Evolutionary conservation across 2,113 vertebrate genomes (phyloP).

Genomic region (Paedocypris sp.): DNA sequence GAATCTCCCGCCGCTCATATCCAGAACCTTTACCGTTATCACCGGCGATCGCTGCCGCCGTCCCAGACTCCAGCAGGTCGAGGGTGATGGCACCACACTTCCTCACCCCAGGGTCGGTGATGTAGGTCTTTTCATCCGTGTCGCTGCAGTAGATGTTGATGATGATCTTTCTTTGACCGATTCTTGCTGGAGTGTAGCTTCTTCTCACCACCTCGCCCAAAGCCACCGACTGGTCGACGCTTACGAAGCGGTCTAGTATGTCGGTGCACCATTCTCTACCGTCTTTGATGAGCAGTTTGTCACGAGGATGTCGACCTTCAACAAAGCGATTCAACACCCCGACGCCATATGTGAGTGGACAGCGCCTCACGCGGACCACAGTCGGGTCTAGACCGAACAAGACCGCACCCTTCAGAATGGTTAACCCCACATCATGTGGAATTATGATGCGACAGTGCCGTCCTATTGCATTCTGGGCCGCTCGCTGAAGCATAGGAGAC

Average conservation of each 20-base stretch:
- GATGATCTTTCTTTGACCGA: constrained; percentile 81
- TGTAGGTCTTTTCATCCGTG: constrained; percentile 75
- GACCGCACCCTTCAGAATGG: constrained; percentile 90
- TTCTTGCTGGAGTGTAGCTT: constrained; percentile 84
- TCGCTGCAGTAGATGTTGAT: constrained; percentile 90
- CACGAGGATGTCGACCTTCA: constrained; percentile 75
- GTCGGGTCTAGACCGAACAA: constrained; percentile 88
- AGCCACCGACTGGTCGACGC: constrained; percentile 84
- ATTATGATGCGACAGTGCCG: constrained; percentile 75
- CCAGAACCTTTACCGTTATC: not conserved
- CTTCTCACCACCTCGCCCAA: constrained; percentile 81
- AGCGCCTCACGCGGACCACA: constrained; percentile 83
- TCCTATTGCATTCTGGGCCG: constrained; percentile 69
- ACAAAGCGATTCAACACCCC: constrained; percentile 88
- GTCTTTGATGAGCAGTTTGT: constrained; percentile 86
- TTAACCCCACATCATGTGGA: constrained; percentile 85
- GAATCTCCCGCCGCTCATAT: constrained; percentile 74
- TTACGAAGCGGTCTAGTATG: constrained; percentile 87
- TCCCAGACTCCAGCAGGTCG: constrained; percentile 60
- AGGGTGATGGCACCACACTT: constrained; percentile 87
- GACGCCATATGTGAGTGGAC: constrained; percentile 83
- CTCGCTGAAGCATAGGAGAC: constrained; percentile 81
- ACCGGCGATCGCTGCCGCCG: not conserved
- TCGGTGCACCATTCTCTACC: constrained; percentile 93
- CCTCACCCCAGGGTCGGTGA: constrained; percentile 80